A percentile compares a stretch with the other conserved stretches of the same genome.
Evolutionary conservation across 2,888 invertebrate species (phyloP).

Genomic region (Sycophila texana): DNA sequence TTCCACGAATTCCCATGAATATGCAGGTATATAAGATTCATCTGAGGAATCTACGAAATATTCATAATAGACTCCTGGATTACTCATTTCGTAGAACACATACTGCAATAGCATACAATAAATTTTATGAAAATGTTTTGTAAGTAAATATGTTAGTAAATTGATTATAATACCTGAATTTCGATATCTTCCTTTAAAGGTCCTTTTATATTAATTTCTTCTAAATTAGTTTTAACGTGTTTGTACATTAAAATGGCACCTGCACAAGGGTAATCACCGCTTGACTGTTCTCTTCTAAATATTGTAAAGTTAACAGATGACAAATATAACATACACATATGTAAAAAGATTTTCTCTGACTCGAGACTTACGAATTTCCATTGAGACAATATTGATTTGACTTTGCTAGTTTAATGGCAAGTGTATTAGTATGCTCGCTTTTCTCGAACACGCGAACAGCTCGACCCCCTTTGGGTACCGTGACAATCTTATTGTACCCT

Average conservation of each 20-base stretch:
- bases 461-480: conserved; percentile 86
- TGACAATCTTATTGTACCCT: conserved; percentile 80
- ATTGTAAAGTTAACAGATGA: not conserved
- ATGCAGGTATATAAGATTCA: conserved; percentile 78
- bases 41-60: conserved; percentile 82
- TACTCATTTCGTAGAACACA: conserved; percentile 75
- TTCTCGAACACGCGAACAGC: conserved; percentile 87
- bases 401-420: conserved; percentile 85
- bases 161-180: conserved; percentile 81
- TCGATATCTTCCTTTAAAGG: conserved; percentile 88
- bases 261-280: conserved; percentile 89
- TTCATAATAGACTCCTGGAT: conserved; percentile 88
- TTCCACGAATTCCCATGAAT: conserved; percentile 85
- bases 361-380: conserved; percentile 77
- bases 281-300: conserved; percentile 81
- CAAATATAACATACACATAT: not conserved
- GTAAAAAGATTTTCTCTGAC: not conserved
- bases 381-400: conserved; percentile 86
- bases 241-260: conserved; percentile 88
- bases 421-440: conserved; percentile 78
- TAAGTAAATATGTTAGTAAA: not conserved
- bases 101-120: conserved; percentile 58
- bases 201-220: conserved; percentile 88
- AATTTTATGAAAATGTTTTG: not conserved
- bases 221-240: conserved; percentile 84